These are phyloP conservation scores for Rotaria sp. DNA, from an alignment of 2,888 invertebrate species.

Conservation along the genomic window DNA sequence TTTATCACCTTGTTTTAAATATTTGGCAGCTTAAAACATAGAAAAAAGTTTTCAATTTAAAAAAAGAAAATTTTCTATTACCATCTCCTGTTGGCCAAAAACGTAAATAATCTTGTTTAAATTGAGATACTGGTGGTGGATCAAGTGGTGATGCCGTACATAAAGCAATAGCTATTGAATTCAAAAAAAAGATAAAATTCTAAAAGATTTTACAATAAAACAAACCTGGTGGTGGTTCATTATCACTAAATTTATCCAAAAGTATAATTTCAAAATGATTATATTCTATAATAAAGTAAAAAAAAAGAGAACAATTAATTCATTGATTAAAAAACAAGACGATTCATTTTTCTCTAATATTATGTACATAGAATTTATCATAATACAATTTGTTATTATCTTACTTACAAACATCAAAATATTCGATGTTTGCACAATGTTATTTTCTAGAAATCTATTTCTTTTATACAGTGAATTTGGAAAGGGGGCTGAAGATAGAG, in stretches of 20 bases:
- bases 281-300: conserved; percentile 43
- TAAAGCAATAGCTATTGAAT: conserved; percentile 44
- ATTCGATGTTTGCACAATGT: too few relatives aligned
- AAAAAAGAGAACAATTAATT: too few relatives aligned
- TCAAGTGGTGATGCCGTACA: conserved; percentile 48
- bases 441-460: too few relatives aligned
- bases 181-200: not conserved
- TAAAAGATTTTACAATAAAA: not conserved
- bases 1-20: conserved; percentile 47
- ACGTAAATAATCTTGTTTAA: conserved; percentile 46
- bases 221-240: conserved; percentile 45
- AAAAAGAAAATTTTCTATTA: conserved; percentile 39
- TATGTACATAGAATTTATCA: too few relatives aligned
- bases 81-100: conserved; percentile 50
- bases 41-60: not conserved
- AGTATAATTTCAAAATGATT: conserved; percentile 51
- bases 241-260: conserved; percentile 46
- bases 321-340: too few relatives aligned
- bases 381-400: too few relatives aligned
- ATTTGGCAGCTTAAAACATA: conserved; percentile 44
- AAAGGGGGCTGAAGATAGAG: too few relatives aligned
- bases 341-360: too few relatives aligned
- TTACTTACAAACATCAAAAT: too few relatives aligned
- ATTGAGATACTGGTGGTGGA: conserved; percentile 45
- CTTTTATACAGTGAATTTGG: too few relatives aligned